Percentiles rank a stretch among this genome's conserved stretches.
These are phyloP conservation scores for Drosophila tripunctata DNA, from an alignment of 2,888 invertebrate genomes.

Conservation along the genomic window DNA sequence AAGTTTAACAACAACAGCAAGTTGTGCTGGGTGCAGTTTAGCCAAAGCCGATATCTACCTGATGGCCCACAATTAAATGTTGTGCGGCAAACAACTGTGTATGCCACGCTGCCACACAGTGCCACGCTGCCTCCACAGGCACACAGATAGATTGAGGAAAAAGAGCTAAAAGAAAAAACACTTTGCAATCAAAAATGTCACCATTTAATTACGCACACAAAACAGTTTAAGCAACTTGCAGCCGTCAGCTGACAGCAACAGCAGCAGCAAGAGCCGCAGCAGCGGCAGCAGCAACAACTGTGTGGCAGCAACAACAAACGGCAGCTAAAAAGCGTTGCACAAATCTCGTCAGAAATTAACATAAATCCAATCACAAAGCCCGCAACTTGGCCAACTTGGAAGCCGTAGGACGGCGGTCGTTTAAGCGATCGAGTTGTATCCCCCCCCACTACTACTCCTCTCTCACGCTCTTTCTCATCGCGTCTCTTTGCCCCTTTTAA, in stretches of 20 bases:
- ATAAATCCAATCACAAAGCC: constrained; percentile 78
- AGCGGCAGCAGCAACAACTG: constrained; percentile 19
- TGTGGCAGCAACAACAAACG: constrained; percentile 50
- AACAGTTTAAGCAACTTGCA: constrained; percentile 73
- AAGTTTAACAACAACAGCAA: constrained; percentile 18
- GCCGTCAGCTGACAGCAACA: constrained; percentile 62
- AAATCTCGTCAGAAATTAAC: constrained; percentile 78
- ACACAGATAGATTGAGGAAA: constrained; percentile 1
- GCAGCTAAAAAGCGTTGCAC: constrained; percentile 69
- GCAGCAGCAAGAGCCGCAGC: constrained; percentile 45
- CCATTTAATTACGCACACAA: constrained; percentile 78
- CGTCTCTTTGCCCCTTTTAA: constrained; percentile 20
- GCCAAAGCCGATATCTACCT: constrained; percentile 29
- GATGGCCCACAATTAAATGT: constrained; percentile 49
- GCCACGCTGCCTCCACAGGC: constrained; percentile 27
- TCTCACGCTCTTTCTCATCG: neutral
- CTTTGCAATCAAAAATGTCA: constrained; percentile 77
- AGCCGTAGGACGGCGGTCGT: constrained; percentile 70
- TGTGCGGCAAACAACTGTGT: constrained; percentile 10
- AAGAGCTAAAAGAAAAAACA: constrained; percentile 36
- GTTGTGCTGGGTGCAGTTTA: constrained; percentile 38
- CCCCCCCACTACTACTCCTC: constrained; percentile 10
- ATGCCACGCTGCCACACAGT: neutral
- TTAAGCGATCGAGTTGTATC: constrained; percentile 48
- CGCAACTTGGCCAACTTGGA: constrained; percentile 63